Percentiles rank a stretch among this genome's conserved stretches.
These are phyloP conservation scores for Pluvianellus socialis DNA, from an alignment of 2,113 vertebrate genomes.

Conservation along the genomic window DNA sequence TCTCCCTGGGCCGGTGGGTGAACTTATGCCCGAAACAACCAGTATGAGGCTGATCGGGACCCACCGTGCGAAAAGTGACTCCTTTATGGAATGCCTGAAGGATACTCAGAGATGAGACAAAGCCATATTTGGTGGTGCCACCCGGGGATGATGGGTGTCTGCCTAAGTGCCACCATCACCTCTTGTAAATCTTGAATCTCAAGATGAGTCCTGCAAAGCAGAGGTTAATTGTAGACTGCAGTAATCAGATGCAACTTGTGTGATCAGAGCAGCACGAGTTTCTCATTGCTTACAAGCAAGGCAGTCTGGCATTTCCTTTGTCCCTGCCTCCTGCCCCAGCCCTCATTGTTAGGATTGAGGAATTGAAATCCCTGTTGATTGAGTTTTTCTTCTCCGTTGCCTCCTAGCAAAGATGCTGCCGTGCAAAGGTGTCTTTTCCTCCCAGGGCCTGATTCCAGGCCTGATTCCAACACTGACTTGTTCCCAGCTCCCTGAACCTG, in stretches of 20 bases:
- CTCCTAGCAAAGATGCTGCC: not conserved
- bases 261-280: not conserved
- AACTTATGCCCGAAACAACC: not conserved
- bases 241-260: not conserved
- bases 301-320: not conserved
- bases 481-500: not conserved
- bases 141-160: not conserved
- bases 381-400: not conserved
- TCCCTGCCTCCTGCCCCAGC: not conserved
- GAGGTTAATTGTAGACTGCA: not conserved
- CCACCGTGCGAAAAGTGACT: accelerated
- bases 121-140: not conserved
- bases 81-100: not conserved
- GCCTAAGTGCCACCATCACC: not conserved
- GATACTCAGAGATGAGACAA: not conserved
- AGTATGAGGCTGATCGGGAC: not conserved
- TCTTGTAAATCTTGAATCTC: not conserved
- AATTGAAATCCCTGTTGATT: not conserved
- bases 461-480: no score
- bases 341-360: not conserved
- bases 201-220: not conserved
- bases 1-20: not conserved
- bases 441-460: not conserved
- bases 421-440: not conserved
- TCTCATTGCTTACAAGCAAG: not conserved